Conservation (phyloP, 2,888 invertebrate species). For the Caenorhabditis imperialis region DNA sequence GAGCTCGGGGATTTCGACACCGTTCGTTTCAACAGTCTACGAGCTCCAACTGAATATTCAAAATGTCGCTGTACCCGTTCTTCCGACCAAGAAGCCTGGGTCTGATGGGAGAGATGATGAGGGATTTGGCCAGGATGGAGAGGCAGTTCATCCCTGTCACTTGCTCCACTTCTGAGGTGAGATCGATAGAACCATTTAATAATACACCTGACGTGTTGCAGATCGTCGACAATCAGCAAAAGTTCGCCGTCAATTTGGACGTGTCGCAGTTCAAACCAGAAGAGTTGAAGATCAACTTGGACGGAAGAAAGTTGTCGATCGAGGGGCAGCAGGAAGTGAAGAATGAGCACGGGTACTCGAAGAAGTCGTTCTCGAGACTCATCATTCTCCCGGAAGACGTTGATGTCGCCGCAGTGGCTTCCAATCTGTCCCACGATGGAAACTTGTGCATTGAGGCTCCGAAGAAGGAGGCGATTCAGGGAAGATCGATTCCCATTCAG, state of each 20-base stretch:
- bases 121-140: slow-evolving; percentile 37
- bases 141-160: slow-evolving; percentile 20
- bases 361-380: slow-evolving; percentile 23
- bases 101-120: slow-evolving; percentile 31
- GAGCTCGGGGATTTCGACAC: too few species aligned
- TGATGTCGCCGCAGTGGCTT: slow-evolving; percentile 20
- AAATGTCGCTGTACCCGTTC: slow-evolving; percentile 28
- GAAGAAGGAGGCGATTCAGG: too few species aligned
- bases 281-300: slow-evolving; percentile 28
- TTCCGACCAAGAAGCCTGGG: slow-evolving; percentile 21
- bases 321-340: slow-evolving; percentile 28
- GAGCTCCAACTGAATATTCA: too few species aligned
- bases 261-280: slow-evolving; percentile 40
- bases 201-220: too few species aligned
- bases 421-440: slow-evolving; percentile 29
- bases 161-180: too few species aligned
- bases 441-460: slow-evolving; percentile 29
- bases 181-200: too few species aligned
- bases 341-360: slow-evolving; percentile 27
- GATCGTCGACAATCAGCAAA: slow-evolving; percentile 23
- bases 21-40: too few species aligned
- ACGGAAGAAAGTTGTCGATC: slow-evolving; percentile 32
- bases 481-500: too few species aligned
- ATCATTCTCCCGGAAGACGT: slow-evolving; percentile 39
- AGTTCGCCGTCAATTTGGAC: slow-evolving; percentile 29